Evolutionary conservation across 2,888 invertebrate genomes (phyloP).

Genomic region (Ethmia dodecea): DNA sequence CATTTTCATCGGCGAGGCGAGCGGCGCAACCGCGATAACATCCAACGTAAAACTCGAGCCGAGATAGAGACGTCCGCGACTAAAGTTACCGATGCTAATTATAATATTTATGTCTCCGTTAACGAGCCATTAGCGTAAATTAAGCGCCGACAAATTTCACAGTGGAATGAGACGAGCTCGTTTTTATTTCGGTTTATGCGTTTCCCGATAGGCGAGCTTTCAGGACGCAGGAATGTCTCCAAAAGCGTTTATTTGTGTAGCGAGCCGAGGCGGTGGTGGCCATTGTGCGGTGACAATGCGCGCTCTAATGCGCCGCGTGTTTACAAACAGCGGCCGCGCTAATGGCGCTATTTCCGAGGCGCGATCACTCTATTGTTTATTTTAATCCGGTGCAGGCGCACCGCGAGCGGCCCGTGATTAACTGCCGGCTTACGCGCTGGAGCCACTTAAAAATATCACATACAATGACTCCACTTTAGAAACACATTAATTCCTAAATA

Average conservation of each 20-base stretch:
- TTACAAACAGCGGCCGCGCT: conserved; percentile 57
- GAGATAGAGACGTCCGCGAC: conserved; percentile 6
- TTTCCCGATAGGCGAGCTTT: conserved; percentile 23
- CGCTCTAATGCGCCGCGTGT: conserved; percentile 35
- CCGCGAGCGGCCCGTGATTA: conserved; percentile 30
- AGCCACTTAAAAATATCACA: conserved; percentile 14
- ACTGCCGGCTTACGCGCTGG: conserved; percentile 33
- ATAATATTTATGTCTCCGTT: conserved; percentile 42
- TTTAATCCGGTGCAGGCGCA: conserved; percentile 23
- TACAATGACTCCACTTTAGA: conserved; percentile 15
- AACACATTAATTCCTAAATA: no score
- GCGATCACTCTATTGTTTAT: conserved; percentile 34
- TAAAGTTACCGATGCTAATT: conserved; percentile 32
- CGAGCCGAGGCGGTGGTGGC: background rate
- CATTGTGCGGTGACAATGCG: conserved; percentile 13
- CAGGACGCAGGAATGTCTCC: conserved; percentile 44
- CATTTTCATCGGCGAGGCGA: no score
- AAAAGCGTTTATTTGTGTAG: conserved; percentile 19
- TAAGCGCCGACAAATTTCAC: conserved; percentile 53
- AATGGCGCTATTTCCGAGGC: conserved; percentile 55
- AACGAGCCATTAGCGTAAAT: conserved; percentile 67
- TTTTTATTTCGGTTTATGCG: conserved; percentile 39
- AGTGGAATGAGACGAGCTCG: conserved; percentile 21
- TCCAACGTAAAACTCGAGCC: background rate
- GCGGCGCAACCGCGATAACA: background rate